Base-by-base conservation (phyloP, 2,797 vertebrate genomes). In the Takifugu rubripes region DNA sequence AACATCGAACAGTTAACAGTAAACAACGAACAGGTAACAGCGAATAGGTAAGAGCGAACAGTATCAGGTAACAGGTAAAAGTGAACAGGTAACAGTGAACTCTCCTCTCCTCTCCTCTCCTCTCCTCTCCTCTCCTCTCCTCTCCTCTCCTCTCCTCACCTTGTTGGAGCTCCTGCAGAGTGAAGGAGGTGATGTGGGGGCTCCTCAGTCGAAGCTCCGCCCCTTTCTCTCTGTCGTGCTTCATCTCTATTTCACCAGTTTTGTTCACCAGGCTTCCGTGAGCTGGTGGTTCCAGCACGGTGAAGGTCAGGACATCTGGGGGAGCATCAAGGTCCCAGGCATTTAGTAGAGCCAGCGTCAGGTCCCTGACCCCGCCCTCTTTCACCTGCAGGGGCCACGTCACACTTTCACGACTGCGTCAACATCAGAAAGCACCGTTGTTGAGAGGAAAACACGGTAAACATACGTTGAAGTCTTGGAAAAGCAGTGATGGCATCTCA, bases 391-490 rank as follows among this genome's bases (percentile, higher is more conserved):
- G 48, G 11, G 29, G 16, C 46, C 11, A 12, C 11, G 5, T 1
- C 5, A 36, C 9, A 3, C 9, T 36, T 12, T 12, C 2, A 11
- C 29, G 29, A 21, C 29, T 8, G 33, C 33, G 10, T 2, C 33
- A 12, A 10, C 33, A 36, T 6, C 29, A 6, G 29, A 8, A 31
- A 31, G 21, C 21, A 21, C 21, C 21, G 21, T 21, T 21, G 21
- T 6, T 27, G 27, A 33, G 5, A 27, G 27, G 8, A 17, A 14
- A 25, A 15, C 25, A 16, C 6, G 48, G 9, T 5, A 21, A 4
- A 84, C 86, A 27, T 59, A 91, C 88, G 1, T 83, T 88, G 71
- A 87, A 80, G 80, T 92, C 91, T 45, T 64, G 50, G 9, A 94
- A 59, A 0, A 72, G 77, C 64, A 93, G 76, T 0, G 78, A 75